Percentiles rank a stretch among this genome's conserved stretches.
These are phyloP conservation scores for Leptinotarsa defecta DNA, from an alignment of 1,140 invertebrate species.

Conservation along the genomic window DNA sequence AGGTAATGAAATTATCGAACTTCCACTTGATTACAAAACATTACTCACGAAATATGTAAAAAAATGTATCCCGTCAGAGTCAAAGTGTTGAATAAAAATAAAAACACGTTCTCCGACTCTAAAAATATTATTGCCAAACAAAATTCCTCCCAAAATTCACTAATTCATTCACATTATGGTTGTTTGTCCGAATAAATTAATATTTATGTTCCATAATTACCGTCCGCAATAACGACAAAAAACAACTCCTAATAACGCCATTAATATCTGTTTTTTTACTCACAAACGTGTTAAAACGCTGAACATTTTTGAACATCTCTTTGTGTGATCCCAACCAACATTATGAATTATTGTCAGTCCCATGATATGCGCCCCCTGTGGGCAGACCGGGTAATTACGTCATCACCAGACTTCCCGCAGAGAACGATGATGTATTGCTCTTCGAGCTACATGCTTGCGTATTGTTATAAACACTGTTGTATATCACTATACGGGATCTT, in stretches of 20 bases:
- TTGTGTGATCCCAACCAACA: constrained; percentile 18
- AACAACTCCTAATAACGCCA: constrained; percentile 10
- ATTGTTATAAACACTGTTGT: constrained; percentile 26
- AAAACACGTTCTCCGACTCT: background rate
- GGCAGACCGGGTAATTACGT: constrained; percentile 26
- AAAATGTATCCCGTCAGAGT: too few relatives aligned
- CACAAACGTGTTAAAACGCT: constrained; percentile 16
- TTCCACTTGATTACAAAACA: too few relatives aligned
- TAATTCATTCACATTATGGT: constrained; percentile 4
- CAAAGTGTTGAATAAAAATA: too few relatives aligned
- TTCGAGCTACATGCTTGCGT: constrained; percentile 16
- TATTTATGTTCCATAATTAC: constrained; percentile 19
- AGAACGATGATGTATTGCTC: constrained; percentile 21
- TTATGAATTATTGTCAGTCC: constrained; percentile 17
- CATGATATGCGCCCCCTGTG: constrained; percentile 27
- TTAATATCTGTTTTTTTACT: constrained; percentile 11
- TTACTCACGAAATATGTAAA: too few relatives aligned
- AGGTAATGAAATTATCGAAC: too few relatives aligned
- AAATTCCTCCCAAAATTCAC: background rate
- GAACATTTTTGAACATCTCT: constrained; percentile 11
- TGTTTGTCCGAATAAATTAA: constrained; percentile 13
- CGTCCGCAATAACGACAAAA: background rate
- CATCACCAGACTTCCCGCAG: constrained; percentile 22
- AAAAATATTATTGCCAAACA: background rate
- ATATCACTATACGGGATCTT: constrained; percentile 21